Base-by-base conservation (phyloP, 1,140 invertebrate species). In the Oryctes rhinoceros region DNA sequence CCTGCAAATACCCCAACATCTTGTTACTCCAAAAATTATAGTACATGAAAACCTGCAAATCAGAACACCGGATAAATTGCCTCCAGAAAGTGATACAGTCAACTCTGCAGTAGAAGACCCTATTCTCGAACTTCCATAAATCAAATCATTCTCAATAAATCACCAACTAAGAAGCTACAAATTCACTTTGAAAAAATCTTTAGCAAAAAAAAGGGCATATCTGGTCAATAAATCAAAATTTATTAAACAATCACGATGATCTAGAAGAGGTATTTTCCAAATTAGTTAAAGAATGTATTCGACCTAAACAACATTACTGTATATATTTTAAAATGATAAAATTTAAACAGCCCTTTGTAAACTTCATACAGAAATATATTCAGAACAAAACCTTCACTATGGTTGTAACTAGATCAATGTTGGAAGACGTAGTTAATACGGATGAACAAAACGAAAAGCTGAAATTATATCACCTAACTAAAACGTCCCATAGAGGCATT, bases 401-500 rank as follows among this genome's bases (percentile, higher is more conserved):
- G 11, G 35, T 18, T 15, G n/a, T 53, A 30, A 59, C 11, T 18
- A n/a, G 67, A 44, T 74, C 49, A 65, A n/a, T 74, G 24, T 15
- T 71, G 47, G 35, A 76, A 35, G 9, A 76, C 13, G 37, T 44
- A 76, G 10, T 15, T 18, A 44, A 10, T 39, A 35, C 9, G 6
- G 24, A 76, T 30, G 24, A 76, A 39, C 44, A 48, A 44, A 20
- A 4, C 11, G 18, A 39, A 76, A 44, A 76, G 44, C 15, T 67
- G 15, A 67, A 67, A 62, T n/a, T 62, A 7, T 87, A 87, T 79
- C 85, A 86, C 80, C 82, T 78, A 76, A 80, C 81, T 74, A 81
- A 86, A 85, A 85, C 84, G 11, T 86, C 84, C 35, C 87, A 88
- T 79, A 80, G 86, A 65, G 86, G 86, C 48, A 86, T 85, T 49